Evolutionary conservation across 2,113 vertebrate genomes (phyloP).

Genomic region (Cnemophilus loriae): DNA sequence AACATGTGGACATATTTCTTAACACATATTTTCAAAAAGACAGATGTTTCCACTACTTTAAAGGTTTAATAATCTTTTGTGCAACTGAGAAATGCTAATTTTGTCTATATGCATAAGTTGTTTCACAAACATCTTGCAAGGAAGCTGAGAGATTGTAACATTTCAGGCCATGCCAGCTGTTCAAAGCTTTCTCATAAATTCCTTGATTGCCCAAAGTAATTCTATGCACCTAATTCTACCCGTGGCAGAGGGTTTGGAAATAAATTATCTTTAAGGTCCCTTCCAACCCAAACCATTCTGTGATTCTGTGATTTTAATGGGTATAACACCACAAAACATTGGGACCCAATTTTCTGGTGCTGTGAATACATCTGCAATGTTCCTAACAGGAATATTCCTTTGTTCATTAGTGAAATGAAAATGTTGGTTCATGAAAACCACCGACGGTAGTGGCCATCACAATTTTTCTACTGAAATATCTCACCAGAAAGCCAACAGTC

Average conservation of each 20-base stretch:
- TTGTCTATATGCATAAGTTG: conserved; percentile 24
- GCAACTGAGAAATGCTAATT: conserved; percentile 28
- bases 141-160: neutral
- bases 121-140: conserved; percentile 46
- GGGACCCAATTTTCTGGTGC: neutral
- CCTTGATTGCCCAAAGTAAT: conserved; percentile 12
- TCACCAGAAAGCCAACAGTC: conserved; percentile 4
- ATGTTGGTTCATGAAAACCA: conserved; percentile 13
- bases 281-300: neutral
- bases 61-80: neutral
- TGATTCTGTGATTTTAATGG: neutral
- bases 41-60: conserved; percentile 32
- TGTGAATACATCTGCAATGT: neutral
- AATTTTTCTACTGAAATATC: conserved; percentile 51
- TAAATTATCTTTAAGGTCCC: neutral
- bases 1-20: conserved; percentile 3
- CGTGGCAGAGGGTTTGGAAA: neutral
- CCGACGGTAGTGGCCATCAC: neutral
- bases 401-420: neutral
- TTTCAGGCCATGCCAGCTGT: neutral
- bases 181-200: neutral
- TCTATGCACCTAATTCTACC: neutral
- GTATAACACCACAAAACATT: neutral
- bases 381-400: neutral
- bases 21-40: neutral